These are phyloP conservation scores for Coccyzus lansbergi DNA, from an alignment of 2,797 vertebrate genomes.

Conservation along the genomic window DNA sequence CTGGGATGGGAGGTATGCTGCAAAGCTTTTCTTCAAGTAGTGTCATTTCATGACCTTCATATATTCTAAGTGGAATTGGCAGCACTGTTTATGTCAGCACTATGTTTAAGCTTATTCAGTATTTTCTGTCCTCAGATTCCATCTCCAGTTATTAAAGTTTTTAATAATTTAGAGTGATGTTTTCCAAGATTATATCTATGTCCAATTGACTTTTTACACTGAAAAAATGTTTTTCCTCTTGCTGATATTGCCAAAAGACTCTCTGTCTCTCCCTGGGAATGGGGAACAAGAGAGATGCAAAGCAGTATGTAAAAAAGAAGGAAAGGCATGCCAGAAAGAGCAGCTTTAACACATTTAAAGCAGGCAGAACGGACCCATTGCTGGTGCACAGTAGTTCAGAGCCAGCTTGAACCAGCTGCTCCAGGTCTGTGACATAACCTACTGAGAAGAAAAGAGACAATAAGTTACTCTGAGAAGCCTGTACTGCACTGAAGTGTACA, in stretches of 20 bases:
- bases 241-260: background rate
- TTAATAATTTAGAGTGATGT: background rate
- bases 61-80: background rate
- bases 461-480: background rate
- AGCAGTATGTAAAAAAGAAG: background rate
- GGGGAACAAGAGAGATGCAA: background rate
- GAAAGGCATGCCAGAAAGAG: background rate
- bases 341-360: background rate
- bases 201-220: background rate
- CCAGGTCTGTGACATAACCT: background rate
- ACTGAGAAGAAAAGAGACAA: background rate
- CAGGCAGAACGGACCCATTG: background rate
- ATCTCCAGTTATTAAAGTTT: background rate
- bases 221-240: background rate
- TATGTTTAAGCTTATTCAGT: background rate
- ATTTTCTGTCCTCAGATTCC: background rate
- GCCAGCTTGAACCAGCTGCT: slow-evolving; percentile 47
- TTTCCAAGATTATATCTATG: background rate
- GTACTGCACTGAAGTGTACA: background rate
- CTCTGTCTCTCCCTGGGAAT: background rate
- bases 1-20: background rate
- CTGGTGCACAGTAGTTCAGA: background rate
- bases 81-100: background rate
- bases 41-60: background rate
- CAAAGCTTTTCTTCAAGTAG: background rate